A percentile compares a stretch with the other conserved stretches of the same genome.
Conservation (phyloP, 2,797 vertebrate species). For the Rhabdomys pumilio region DNA sequence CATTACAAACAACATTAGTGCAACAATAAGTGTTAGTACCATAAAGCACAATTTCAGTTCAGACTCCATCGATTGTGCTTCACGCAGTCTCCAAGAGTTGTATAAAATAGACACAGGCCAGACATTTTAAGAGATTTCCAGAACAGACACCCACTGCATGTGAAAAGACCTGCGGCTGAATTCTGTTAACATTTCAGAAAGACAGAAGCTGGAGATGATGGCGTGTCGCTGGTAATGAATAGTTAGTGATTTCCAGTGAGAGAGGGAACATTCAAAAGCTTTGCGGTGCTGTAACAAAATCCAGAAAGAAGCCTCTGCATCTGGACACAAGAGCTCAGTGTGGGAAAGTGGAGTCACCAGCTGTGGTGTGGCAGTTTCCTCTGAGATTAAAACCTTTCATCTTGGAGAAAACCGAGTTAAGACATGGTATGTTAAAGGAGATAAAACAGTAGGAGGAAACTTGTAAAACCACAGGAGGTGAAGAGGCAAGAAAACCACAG, state of each 20-base stretch:
- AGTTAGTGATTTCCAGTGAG: conserved; percentile 22
- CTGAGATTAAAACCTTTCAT: conserved; percentile 4
- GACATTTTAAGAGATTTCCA: conserved; percentile 2
- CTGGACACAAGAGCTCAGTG: background rate
- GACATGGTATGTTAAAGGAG: background rate
- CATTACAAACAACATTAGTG: conserved; percentile 35
- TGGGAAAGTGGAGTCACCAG: conserved; percentile 16
- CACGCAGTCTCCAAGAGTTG: background rate
- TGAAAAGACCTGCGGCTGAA: conserved; percentile 23
- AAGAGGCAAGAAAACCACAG: background rate
- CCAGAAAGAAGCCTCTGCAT: background rate
- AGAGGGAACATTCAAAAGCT: background rate
- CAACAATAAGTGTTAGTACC: background rate
- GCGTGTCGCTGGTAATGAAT: background rate
- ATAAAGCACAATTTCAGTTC: conserved; percentile 35
- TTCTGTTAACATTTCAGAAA: background rate
- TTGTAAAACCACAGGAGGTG: background rate
- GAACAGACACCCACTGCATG: background rate
- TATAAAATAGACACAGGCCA: conserved; percentile 13
- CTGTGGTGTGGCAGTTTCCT: background rate
- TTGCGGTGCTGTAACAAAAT: background rate
- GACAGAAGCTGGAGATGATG: conserved; percentile 19
- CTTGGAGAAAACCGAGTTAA: background rate
- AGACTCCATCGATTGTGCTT: background rate
- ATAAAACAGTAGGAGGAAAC: background rate